phyloP scores from a whole-genome alignment of 1,140 invertebrate species.

The Nymphalis io region DNA sequence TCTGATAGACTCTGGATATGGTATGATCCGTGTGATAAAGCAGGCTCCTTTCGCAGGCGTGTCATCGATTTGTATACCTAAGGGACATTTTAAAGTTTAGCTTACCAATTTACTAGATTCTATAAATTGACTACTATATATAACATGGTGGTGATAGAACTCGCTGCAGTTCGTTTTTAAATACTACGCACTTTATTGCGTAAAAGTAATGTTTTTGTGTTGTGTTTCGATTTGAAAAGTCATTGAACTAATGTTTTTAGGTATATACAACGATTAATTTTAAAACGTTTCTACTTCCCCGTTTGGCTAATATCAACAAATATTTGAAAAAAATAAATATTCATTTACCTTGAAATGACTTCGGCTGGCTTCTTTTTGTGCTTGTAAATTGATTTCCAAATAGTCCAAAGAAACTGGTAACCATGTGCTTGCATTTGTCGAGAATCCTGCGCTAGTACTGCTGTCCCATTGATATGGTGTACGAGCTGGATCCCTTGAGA shows the following conservation, averaged over 20 bases:
- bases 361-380: constrained; percentile 49
- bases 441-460: constrained; percentile 84
- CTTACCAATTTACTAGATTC: no score
- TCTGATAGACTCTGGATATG: constrained; percentile 53
- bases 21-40: constrained; percentile 60
- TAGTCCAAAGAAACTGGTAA: constrained; percentile 83
- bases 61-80: constrained; percentile 61
- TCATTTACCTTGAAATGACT: constrained; percentile 56
- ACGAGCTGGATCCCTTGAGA: constrained; percentile 84
- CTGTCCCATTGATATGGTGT: constrained; percentile 90
- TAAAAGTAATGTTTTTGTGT: no score
- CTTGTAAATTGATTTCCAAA: constrained; percentile 74
- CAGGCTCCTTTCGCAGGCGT: constrained; percentile 45
- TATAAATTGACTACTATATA: no score
- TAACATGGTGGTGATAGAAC: no score
- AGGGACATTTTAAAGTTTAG: not conserved
- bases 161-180: no score
- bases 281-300: no score
- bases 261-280: no score
- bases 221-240: no score
- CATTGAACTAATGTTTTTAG: no score
- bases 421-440: constrained; percentile 82
- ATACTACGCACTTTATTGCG: no score
- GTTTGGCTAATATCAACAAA: not conserved
- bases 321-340: not conserved